A percentile compares a stretch with the other conserved stretches of the same genome.
Evolutionary conservation across 1,140 invertebrate species (phyloP).

Genomic region (Vanessa atalanta): DNA sequence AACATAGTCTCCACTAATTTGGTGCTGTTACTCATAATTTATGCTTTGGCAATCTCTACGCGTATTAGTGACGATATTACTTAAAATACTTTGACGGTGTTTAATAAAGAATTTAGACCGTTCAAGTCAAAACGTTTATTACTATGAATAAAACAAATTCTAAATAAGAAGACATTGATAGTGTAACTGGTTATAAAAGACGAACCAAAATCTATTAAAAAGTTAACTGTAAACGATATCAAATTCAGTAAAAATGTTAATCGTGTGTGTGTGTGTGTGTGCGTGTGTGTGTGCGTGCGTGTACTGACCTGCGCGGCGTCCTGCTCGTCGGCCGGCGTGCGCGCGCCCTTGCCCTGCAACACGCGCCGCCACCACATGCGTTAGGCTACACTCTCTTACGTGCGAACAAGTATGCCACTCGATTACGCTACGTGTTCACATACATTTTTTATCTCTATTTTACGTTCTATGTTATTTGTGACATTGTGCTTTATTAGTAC

Average conservation of each 20-base stretch:
- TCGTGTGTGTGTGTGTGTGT: neutral
- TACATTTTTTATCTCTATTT: neutral
- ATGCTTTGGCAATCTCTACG: neutral
- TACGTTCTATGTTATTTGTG: neutral
- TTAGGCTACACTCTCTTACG: slow-evolving; percentile 1
- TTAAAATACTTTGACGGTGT: too few species aligned
- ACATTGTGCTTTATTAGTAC: too few species aligned
- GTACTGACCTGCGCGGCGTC: slow-evolving; percentile 40
- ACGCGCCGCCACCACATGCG: slow-evolving; percentile 55
- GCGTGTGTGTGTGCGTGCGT: neutral
- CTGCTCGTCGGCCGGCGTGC: slow-evolving; percentile 56
- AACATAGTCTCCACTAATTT: neutral
- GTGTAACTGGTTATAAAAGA: too few species aligned
- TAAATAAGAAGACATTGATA: too few species aligned
- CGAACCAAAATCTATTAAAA: too few species aligned
- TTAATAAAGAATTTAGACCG: too few species aligned
- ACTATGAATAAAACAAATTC: too few species aligned
- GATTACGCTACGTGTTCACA: neutral
- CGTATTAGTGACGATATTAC: too few species aligned
- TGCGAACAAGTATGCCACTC: neutral
- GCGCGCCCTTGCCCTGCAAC: slow-evolving; percentile 74
- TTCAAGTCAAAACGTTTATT: too few species aligned
- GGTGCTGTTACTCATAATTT: neutral
- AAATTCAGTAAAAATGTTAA: too few species aligned
- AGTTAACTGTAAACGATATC: too few species aligned